Base-by-base conservation (phyloP, 1,140 invertebrate species). In the Achatina immaculata region DNA sequence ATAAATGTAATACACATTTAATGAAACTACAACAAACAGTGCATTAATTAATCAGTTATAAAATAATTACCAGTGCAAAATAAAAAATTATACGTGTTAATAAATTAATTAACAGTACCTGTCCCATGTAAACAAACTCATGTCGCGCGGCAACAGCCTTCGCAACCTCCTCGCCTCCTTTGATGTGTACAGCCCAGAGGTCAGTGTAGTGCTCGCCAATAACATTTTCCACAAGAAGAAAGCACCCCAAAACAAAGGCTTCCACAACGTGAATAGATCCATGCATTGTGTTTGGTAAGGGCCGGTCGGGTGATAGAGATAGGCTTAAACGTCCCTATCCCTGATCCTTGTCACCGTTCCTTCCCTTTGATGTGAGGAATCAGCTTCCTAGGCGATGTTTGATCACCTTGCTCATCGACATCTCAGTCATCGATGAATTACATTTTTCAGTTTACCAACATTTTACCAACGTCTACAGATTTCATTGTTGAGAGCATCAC, bases 181-280 rank as follows among this genome's bases (percentile, higher is more conserved):
- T 81, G 31, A 88, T 82, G 51, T 87, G 82, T 31, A 87, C 85
- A 73, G 87, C 87, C 87, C 87, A 88, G 68, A 74, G 84, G 78
- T 88, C 85, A n/a, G 86, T 87, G 79, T 83, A 87, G 73, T 84
- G 83, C 45, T 82, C 82, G 51, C 80, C 83, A 42, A 82, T 58
- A 42, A 82, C 75, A 55, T 82, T 66, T 83, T 87, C 83, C 65
- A 82, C 76, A 7, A 34, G 3, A 34, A 87, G 66, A 62, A 87
- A 77, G 51, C 85, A 83, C 69, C 83, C 86, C 58, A 85, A 80
- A 76, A 86, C 76, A 65, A 85, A 86, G 74, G 86, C 83, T 68
- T 80, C 78, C 68, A 83, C 69, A 80, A 80, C 82, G 69, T 73
- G 65, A 81, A 78, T 83, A 80, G 80, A 84, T 77, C 84, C 84